These are phyloP conservation scores for Pterostichus madidus DNA, from an alignment of 2,888 invertebrate genomes.

Conservation along the genomic window DNA sequence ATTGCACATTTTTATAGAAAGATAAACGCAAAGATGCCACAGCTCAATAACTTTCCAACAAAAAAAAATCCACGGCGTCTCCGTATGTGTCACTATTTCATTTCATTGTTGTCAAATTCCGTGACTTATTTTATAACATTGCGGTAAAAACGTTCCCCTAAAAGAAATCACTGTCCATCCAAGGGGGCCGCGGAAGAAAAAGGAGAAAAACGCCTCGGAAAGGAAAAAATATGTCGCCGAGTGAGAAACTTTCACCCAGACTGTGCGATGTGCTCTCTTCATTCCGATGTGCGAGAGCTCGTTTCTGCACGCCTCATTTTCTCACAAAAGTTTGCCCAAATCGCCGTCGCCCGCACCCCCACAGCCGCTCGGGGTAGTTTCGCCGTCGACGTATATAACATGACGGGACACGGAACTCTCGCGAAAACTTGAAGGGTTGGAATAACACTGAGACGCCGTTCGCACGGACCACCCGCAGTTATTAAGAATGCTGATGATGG, in stretches of 20 bases:
- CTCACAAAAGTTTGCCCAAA: slow-evolving; percentile 49
- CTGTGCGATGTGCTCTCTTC: slow-evolving; percentile 26
- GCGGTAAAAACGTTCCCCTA: slow-evolving; percentile 50
- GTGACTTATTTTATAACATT: slow-evolving; percentile 56
- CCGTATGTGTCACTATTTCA: slow-evolving; percentile 24
- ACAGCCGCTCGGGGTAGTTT: slow-evolving; percentile 20
- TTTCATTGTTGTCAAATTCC: slow-evolving; percentile 50
- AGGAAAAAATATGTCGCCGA: slow-evolving; percentile 46
- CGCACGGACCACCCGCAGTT: slow-evolving; percentile 11
- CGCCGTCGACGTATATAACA: slow-evolving; percentile 14
- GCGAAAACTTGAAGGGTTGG: slow-evolving; percentile 32
- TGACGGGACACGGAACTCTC: slow-evolving; percentile 44
- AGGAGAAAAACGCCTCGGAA: slow-evolving; percentile 26
- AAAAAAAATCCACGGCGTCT: not conserved
- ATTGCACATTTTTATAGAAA: not conserved
- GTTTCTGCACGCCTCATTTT: slow-evolving; percentile 51
- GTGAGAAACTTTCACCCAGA: slow-evolving; percentile 37
- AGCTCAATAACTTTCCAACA: slow-evolving; percentile 9
- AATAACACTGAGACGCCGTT: slow-evolving; percentile 1
- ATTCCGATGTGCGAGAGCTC: slow-evolving; percentile 8
- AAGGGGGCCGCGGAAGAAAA: slow-evolving; percentile 32
- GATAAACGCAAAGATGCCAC: not conserved
- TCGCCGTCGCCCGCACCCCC: not conserved
- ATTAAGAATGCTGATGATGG: slow-evolving; percentile 34
- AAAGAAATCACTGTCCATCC: slow-evolving; percentile 64